These are phyloP conservation scores for Cinclus cinclus DNA, from an alignment of 2,113 vertebrate genomes.

Conservation along the genomic window DNA sequence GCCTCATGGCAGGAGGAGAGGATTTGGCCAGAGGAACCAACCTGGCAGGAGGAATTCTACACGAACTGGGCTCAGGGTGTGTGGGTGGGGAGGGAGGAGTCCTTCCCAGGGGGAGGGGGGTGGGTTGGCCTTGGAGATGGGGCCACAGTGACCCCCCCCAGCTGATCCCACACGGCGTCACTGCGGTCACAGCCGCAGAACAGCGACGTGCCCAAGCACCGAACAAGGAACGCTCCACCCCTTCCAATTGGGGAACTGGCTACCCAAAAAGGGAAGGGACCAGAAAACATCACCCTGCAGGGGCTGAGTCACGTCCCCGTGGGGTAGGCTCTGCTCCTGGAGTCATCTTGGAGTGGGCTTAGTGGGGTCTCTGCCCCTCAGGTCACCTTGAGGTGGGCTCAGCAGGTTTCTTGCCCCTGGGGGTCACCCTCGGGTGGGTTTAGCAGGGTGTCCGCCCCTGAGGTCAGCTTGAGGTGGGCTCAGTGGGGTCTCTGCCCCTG, in stretches of 20 bases:
- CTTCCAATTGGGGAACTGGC: background rate
- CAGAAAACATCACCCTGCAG: background rate
- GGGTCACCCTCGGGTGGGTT: fast-evolving
- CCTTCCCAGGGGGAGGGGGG: background rate
- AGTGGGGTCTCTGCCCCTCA: fast-evolving
- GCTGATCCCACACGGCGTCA: background rate
- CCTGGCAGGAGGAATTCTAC: background rate
- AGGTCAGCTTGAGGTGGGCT: fast-evolving
- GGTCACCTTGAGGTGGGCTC: fast-evolving
- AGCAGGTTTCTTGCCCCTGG: fast-evolving
- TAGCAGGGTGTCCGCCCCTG: fast-evolving
- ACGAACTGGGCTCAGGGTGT: fast-evolving
- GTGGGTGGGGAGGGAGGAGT: background rate
- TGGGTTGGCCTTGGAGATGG: fast-evolving
- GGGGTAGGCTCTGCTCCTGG: background rate
- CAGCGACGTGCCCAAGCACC: fast-evolving
- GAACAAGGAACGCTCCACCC: fast-evolving
- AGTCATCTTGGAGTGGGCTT: fast-evolving
- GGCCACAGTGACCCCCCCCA: background rate
- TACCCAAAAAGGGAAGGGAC: background rate
- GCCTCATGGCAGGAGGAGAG: background rate
- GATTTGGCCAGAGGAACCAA: background rate
- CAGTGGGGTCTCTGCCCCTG: fast-evolving
- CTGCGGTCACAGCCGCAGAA: background rate
- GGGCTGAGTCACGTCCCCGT: background rate